These are phyloP conservation scores for Congeria kusceri DNA, from an alignment of 2,888 invertebrate species.

Conservation along the genomic window DNA sequence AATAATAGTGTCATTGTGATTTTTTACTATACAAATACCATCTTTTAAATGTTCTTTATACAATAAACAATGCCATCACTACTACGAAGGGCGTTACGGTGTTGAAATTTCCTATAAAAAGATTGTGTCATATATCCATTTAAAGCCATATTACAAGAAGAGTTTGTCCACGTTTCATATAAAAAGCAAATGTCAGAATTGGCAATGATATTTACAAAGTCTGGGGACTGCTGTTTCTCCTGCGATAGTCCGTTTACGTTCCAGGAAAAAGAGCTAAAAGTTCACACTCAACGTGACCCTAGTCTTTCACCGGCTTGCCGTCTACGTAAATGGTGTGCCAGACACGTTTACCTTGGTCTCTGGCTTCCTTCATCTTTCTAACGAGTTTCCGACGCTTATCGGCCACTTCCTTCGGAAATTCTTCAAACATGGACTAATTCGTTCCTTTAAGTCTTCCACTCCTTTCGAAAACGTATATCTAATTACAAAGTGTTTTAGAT, in stretches of 20 bases:
- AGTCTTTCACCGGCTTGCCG: slow-evolving; percentile 12
- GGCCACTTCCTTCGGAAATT: slow-evolving; percentile 18
- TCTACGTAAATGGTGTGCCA: slow-evolving; percentile 31
- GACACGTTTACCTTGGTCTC: slow-evolving; percentile 15
- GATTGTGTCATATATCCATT: slow-evolving; percentile 14
- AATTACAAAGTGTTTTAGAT: too few relatives aligned
- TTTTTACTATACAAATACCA: too few relatives aligned
- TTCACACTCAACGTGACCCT: slow-evolving; percentile 28
- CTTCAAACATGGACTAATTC: slow-evolving; percentile 18
- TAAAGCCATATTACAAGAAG: slow-evolving; percentile 9
- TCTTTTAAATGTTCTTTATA: too few relatives aligned
- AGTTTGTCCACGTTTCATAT: slow-evolving; percentile 19
- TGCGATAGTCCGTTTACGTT: slow-evolving; percentile 25
- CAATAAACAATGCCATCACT: too few relatives aligned
- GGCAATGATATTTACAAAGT: slow-evolving; percentile 18
- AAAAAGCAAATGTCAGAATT: slow-evolving; percentile 31
- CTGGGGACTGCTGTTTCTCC: neutral
- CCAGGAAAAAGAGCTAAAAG: slow-evolving; percentile 15
- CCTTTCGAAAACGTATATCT: too few relatives aligned
- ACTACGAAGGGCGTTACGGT: slow-evolving; percentile 1
- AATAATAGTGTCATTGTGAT: too few relatives aligned
- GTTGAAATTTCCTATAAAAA: slow-evolving; percentile 22
- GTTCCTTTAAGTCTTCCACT: too few relatives aligned
- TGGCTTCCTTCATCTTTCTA: slow-evolving; percentile 10
- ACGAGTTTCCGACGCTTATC: slow-evolving; percentile 17